These are phyloP conservation scores for Tiphia femorata DNA, from an alignment of 2,888 invertebrate genomes.

Conservation along the genomic window DNA sequence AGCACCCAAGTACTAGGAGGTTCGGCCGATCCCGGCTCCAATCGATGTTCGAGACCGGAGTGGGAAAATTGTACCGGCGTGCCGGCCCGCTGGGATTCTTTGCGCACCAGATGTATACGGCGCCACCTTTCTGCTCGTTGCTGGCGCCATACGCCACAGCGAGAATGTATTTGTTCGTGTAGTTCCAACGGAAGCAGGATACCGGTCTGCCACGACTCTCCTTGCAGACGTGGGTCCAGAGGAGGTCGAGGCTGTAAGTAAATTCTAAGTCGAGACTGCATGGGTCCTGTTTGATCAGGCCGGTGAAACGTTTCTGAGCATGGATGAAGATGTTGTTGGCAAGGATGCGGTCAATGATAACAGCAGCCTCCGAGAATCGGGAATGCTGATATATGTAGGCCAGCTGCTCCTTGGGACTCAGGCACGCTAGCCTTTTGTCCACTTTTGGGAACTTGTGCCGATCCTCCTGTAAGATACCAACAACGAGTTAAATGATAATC, in stretches of 20 bases:
- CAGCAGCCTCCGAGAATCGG: conserved; percentile 70
- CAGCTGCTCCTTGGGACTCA: conserved; percentile 59
- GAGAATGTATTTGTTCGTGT: conserved; percentile 77
- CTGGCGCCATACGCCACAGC: conserved; percentile 79
- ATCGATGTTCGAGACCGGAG: conserved; percentile 77
- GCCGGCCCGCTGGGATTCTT: conserved; percentile 85
- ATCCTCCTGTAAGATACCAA: conserved; percentile 26
- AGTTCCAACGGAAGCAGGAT: conserved; percentile 77
- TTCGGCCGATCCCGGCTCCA: conserved; percentile 81
- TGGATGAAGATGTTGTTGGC: conserved; percentile 77
- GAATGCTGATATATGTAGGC: conserved; percentile 58
- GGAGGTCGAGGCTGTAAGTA: conserved; percentile 75
- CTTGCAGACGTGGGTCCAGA: conserved; percentile 76
- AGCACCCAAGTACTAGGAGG: conserved; percentile 81
- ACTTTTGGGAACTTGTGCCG: conserved; percentile 22
- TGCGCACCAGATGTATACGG: conserved; percentile 81
- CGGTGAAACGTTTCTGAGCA: conserved; percentile 80
- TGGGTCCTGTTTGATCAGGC: conserved; percentile 75
- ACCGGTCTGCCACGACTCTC: conserved; percentile 73
- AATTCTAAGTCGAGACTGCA: conserved; percentile 76
- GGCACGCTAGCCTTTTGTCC: background rate
- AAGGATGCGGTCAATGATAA: conserved; percentile 79
- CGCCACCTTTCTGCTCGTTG: conserved; percentile 71
- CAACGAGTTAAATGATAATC: too few species aligned
- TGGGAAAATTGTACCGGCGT: conserved; percentile 74